Evolutionary conservation across 2,888 invertebrate species (phyloP).

Genomic region (Eremobia ochroleuca): DNA sequence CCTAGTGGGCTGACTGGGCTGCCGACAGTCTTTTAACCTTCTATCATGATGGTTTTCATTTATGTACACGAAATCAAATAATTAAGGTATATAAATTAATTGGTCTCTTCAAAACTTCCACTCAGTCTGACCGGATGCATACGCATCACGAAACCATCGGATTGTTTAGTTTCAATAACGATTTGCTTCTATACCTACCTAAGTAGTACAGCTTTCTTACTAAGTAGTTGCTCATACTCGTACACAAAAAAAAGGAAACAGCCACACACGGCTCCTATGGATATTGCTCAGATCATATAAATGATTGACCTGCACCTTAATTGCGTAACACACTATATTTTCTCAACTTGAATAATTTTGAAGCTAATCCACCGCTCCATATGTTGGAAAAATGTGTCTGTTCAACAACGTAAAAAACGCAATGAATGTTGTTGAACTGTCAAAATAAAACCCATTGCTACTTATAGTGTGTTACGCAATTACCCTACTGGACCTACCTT

Average conservation of each 20-base stretch:
- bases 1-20: background rate
- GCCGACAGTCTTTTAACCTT: slow-evolving; percentile 4
- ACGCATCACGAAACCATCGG: background rate
- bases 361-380: no score
- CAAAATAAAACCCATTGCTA: no score
- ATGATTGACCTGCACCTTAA: background rate
- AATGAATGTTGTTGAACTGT: no score
- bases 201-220: background rate
- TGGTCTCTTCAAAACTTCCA: background rate
- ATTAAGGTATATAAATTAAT: background rate
- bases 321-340: no score
- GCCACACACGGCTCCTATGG: background rate
- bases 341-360: no score
- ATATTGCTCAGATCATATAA: background rate
- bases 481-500: no score
- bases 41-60: background rate
- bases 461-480: no score
- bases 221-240: background rate
- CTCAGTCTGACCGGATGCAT: background rate
- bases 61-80: no score
- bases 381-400: no score
- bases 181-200: background rate
- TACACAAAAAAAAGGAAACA: background rate
- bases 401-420: no score
- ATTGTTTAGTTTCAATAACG: background rate